Evolutionary conservation across 2,888 invertebrate species (phyloP).

Genomic region (Agriopis aurantiaria): DNA sequence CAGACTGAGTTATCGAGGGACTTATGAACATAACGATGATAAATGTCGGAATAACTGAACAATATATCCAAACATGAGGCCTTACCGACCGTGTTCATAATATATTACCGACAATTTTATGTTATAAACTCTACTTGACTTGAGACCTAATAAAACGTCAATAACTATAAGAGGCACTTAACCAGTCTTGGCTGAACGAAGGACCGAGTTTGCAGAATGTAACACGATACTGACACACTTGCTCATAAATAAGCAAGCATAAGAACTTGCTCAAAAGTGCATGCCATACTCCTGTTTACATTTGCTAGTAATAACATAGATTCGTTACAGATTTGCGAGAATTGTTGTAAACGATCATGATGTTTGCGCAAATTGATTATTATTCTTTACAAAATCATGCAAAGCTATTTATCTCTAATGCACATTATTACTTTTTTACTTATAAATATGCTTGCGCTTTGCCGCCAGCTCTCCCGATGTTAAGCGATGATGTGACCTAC

Average conservation of each 20-base stretch:
- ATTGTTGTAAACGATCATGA: too few species aligned
- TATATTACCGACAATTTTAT: conserved; percentile 30
- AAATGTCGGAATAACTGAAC: conserved; percentile 21
- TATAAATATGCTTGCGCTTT: too few species aligned
- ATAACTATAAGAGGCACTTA: conserved; percentile 38
- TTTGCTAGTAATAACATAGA: too few species aligned
- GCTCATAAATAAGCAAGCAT: not conserved
- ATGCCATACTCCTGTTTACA: not conserved
- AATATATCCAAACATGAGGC: conserved; percentile 19
- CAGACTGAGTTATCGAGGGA: conserved; percentile 20
- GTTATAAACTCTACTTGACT: conserved; percentile 35
- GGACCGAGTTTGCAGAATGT: conserved; percentile 40
- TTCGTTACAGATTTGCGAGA: too few species aligned
- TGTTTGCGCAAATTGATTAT: too few species aligned
- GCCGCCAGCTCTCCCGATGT: too few species aligned
- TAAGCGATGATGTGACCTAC: too few species aligned
- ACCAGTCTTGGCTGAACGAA: conserved; percentile 27
- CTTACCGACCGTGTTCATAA: conserved; percentile 15
- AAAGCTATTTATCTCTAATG: too few species aligned
- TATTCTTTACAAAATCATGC: too few species aligned
- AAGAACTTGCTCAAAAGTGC: too few species aligned
- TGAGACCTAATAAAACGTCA: conserved; percentile 38
- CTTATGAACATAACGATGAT: conserved; percentile 28
- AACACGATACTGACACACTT: conserved; percentile 18
- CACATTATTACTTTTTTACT: too few species aligned